These are phyloP conservation scores for Cryptops parisi DNA, from an alignment of 2,888 invertebrate species.

Conservation along the genomic window DNA sequence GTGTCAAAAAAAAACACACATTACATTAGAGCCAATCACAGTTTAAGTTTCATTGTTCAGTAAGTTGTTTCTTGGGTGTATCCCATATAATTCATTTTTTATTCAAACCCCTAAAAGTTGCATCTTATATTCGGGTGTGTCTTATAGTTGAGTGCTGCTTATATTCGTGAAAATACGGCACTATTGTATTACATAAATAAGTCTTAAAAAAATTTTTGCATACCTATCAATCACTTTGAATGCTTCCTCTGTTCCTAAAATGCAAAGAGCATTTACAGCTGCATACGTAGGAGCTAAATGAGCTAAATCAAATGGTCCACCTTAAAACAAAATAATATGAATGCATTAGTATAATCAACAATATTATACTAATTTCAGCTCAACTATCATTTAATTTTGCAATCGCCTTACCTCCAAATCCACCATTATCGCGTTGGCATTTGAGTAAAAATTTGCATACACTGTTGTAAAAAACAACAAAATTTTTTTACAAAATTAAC, in stretches of 20 bases:
- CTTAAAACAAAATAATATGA: constrained; percentile 39
- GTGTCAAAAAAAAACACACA: not conserved
- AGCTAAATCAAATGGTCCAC: constrained; percentile 81
- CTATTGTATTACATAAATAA: not conserved
- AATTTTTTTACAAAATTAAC: not conserved
- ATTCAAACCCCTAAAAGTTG: no score
- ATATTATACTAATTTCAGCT: not conserved
- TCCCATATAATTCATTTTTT: no score
- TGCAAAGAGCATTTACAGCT: constrained; percentile 81
- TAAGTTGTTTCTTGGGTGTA: no score
- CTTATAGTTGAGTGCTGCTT: no score
- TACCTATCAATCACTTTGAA: constrained; percentile 72
- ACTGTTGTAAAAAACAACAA: constrained; percentile 6
- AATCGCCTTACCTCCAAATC: constrained; percentile 42
- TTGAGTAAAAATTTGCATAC: constrained; percentile 26
- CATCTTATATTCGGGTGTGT: no score
- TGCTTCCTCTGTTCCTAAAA: constrained; percentile 74
- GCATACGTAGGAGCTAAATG: constrained; percentile 97
- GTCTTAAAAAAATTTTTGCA: not conserved
- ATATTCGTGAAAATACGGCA: no score
- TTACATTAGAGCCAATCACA: no score
- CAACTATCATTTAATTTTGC: not conserved
- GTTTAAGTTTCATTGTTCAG: no score
- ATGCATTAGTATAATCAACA: not conserved
- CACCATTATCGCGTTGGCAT: constrained; percentile 66